Conservation (phyloP, 2,113 vertebrate species). For the Lichenostomus cassidix region DNA sequence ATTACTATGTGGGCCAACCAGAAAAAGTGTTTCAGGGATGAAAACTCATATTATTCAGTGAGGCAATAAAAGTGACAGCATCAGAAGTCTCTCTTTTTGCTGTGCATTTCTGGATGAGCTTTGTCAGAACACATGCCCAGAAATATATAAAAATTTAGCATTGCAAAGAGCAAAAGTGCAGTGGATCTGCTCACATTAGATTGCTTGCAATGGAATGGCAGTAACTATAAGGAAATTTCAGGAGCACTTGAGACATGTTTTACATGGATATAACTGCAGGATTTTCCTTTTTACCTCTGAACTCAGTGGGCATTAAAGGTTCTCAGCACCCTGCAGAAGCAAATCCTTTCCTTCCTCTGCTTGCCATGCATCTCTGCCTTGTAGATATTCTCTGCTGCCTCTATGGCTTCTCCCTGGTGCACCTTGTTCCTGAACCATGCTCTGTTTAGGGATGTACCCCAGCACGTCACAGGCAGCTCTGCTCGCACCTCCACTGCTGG, state of each 20-base stretch:
- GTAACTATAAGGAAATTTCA: not conserved
- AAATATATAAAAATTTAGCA: not conserved
- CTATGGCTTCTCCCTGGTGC: not conserved
- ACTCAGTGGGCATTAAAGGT: not conserved
- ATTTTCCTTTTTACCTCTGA: not conserved
- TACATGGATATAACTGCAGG: not conserved
- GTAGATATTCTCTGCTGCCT: not conserved
- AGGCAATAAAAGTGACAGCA: not conserved
- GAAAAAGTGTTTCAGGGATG: not conserved
- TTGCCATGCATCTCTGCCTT: not conserved
- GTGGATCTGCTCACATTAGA: not conserved
- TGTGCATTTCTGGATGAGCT: not conserved
- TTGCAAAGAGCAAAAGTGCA: not conserved
- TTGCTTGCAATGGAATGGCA: not conserved
- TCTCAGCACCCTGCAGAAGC: not conserved
- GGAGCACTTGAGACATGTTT: not conserved
- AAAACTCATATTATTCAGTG: not conserved
- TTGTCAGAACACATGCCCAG: not conserved
- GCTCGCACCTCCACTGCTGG: not conserved
- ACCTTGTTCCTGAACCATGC: not conserved
- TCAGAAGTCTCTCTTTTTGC: not conserved
- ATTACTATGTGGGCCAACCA: not conserved
- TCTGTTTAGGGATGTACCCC: not conserved
- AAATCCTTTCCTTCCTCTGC: not conserved
- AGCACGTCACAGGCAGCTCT: not conserved